Evolutionary conservation across 1,140 invertebrate species (phyloP), one percentile per base, ranked within the genome.

Genomic region (Schlechtendalia chinensis): DNA sequence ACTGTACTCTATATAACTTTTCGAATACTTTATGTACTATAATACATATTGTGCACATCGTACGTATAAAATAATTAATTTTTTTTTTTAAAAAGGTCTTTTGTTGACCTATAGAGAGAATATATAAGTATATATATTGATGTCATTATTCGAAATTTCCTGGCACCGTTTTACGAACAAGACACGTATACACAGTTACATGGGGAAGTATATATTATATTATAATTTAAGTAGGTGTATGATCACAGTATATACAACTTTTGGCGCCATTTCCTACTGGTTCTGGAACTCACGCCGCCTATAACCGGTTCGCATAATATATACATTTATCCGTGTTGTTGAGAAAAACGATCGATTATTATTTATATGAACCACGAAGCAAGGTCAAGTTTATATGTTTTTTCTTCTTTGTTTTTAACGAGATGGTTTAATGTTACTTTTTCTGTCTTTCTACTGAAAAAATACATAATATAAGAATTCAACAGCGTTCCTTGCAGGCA

Each of bases 341-440:
- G 17, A 16, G n/a, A 47, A n/a, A 50, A 69, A 69, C 47, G 24
- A 29, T 54, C 1, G n/a, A 29, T 72, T 54, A 53, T 53, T 71
- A 58, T 22, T 58, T 22, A 39, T 39, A 39, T 39, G 32, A 16
- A 47, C 45, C 22, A 0, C 47, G 24, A 27, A 19, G 50, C 24
- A 72, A 72, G 69, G 69, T 72, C 69, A 72, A 54, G 69, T 72
- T 72, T 71, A 53, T 53, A n/a, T 29, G 3, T 54, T 29, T 72
- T 29, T 53, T 61, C 27, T 61, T 29, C 17, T 53, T n/a, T n/a
- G n/a, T n/a, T n/a, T n/a, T 16, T 24, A 69, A 47, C n/a, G 4
- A 24, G 65, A 22, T 69, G 22, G 24, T 69, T 50, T 27, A 10
- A 17, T 50, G n/a, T 69, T 69, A 50, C 39, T 69, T 69, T 69